Evolutionary conservation across 92 coral and sea anemone genomes (phyloP), one percentile per base, ranked within the genome.

Genomic region (Zoanthus solanderi): DNA sequence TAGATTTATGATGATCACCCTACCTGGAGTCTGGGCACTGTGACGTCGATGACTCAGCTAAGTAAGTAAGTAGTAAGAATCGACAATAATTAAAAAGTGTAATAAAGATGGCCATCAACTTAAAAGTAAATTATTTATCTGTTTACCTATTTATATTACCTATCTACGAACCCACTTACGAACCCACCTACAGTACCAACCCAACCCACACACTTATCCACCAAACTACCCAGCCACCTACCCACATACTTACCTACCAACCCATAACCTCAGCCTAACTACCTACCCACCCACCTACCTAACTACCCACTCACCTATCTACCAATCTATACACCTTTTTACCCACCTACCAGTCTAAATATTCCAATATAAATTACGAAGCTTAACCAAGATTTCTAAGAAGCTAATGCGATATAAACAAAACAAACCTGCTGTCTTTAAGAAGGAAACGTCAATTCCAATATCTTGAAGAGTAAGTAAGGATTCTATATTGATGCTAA

Each of bases 371-470:
- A 23, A 13, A 23, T 69, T 8, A 0, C 46, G 4, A 30, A 11
- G 7, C 0, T 23, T 13, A 11, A 30, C 0, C 15, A 69, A 4
- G 1, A 11, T 15, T 34, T 69, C 5, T 9, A 69, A 8, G 17
- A 12, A 14, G 75, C 7, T 13, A 69, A 30, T 9, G 12, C 12
- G 46, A 29, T 30, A 34, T 7, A 29, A 69, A 69, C 17, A 9
- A 0, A 29, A 82, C 87, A 9, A 89, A 93, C 98, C 96, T 37
- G 80, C 30, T 47, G 90, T 71, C 86, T 90, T 95, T 13, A 97
- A 87, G 78, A 97, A 97, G 13, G 99, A 93, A 65, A 97, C 93
- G 53, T 97, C 99, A 69, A 97, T 95, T 32, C 99, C 99, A 47
- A 92, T 93, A 56, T 97, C 96, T 71, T 89, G 93, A 52, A 97